phyloP scores from a whole-genome alignment of 2,113 vertebrate species.

The Lepus timidus region DNA sequence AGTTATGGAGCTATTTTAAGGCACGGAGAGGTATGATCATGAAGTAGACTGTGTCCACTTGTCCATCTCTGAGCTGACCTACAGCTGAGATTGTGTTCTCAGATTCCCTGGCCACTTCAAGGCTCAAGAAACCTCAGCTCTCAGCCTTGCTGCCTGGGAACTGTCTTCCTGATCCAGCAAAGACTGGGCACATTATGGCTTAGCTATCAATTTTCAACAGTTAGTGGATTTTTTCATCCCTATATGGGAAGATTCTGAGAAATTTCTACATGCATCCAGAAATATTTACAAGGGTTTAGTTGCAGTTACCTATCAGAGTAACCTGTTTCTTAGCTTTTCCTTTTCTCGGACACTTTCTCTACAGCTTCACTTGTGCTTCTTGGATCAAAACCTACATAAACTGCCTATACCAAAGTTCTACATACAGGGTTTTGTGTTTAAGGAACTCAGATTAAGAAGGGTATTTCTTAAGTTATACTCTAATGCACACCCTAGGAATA shows the following conservation, averaged over 20 bases:
- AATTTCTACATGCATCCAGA: background rate
- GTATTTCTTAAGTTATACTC: background rate
- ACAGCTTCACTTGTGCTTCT: background rate
- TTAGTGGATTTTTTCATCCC: background rate
- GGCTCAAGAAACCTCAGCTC: background rate
- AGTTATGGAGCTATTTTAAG: background rate
- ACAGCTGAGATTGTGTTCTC: no score
- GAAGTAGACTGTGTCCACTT: background rate
- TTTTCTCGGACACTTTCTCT: background rate
- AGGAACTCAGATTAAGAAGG: background rate
- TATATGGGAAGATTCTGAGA: background rate
- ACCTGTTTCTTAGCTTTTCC: background rate
- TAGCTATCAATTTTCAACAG: background rate
- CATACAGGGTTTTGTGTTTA: background rate
- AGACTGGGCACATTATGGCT: background rate
- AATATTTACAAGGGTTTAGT: background rate
- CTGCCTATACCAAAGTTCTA: background rate
- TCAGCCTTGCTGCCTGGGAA: background rate
- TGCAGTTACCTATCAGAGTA: background rate
- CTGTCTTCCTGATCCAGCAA: background rate
- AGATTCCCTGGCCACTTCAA: background rate
- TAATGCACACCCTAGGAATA: background rate
- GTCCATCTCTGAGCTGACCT: accelerated
- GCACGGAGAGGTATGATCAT: background rate
- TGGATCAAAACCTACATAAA: background rate